Base-by-base conservation (phyloP, 2,888 invertebrate genomes). In the Embidobia sp. region DNA sequence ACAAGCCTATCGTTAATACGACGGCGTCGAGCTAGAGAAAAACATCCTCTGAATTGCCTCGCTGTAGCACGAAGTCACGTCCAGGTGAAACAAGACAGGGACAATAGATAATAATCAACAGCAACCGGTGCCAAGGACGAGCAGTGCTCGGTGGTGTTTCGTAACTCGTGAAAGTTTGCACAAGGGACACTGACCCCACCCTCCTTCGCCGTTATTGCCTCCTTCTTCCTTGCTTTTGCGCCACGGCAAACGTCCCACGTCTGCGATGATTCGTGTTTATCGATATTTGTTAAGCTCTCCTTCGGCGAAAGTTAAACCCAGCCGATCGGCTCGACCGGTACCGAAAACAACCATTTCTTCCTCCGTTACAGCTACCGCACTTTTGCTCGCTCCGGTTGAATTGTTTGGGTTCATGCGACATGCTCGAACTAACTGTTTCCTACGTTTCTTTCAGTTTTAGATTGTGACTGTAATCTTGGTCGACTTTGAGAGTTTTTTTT, bases 91-190 rank as follows among this genome's bases (percentile, higher is more conserved):
- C 78, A 77, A 73, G 82, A 79, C 69, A 83, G 83, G 85, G 86
- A 88, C 88, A 88, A 88, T 85, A 86, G 88, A 89, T 88, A 87
- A 88, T 84, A n/a, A n/a, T n/a, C 86, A 85, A 83, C 87, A 83
- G 81, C 85, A 88, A 85, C 89, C 87, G 88, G 87, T 88, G 89
- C 88, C 89, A 89, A 89, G 89, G 89, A 89, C 89, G 87, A 85
- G 84, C 87, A 86, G 88, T 87, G 86, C 85, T 85, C 85, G 73
- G 81, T 76, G 61, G 80, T 77, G 87, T 89, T 89, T 89, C 88
- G 88, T 88, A 89, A 89, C 87, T 87, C 86, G 89, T 89, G 89
- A 89, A 89, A 89, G 89, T 89, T 86, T 85, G 84, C 87, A 83
- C 82, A 83, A 82, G 84, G 89, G 88, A 88, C 89, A 89, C 86